phyloP scores from a whole-genome alignment of 2,797 vertebrate genomes.

The Epinephelus awoara region DNA sequence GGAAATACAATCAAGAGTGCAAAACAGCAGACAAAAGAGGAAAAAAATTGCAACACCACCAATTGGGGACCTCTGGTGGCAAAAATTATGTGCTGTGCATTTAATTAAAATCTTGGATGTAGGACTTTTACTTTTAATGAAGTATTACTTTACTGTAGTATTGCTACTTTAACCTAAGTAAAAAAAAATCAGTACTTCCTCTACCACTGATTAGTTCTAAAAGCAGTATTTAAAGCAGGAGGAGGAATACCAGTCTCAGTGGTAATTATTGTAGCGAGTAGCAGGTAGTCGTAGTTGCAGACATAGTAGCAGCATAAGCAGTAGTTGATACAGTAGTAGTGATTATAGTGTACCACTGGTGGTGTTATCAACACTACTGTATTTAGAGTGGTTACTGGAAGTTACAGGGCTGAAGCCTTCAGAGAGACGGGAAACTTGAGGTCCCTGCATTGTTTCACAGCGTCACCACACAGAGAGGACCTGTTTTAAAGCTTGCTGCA shows the following conservation, averaged over 20 bases:
- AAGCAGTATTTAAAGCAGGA: background rate
- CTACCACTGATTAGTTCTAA: too few relatives aligned
- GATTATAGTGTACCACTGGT: background rate
- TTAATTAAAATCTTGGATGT: too few relatives aligned
- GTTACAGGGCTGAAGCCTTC: background rate
- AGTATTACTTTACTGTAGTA: too few relatives aligned
- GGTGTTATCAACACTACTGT: background rate
- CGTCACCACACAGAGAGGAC: constrained; percentile 36
- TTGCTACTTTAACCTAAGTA: too few relatives aligned
- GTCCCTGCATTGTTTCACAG: constrained; percentile 56
- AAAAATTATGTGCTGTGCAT: too few relatives aligned
- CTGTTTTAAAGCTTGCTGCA: constrained; percentile 4
- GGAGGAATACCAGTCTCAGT: background rate
- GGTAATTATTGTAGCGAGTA: background rate
- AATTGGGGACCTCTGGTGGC: too few relatives aligned
- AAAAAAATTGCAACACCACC: too few relatives aligned
- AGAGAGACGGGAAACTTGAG: constrained; percentile 11
- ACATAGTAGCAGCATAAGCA: background rate
- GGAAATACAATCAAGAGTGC: too few relatives aligned
- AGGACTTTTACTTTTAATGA: too few relatives aligned
- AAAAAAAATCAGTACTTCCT: too few relatives aligned
- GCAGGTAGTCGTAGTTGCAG: background rate
- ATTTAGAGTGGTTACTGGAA: constrained; percentile 21
- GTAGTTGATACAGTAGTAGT: background rate
- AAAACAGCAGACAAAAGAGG: too few relatives aligned